Base-by-base conservation (phyloP, 2,113 vertebrate species). In the rat (Rattus norvegicus) region DNA sequence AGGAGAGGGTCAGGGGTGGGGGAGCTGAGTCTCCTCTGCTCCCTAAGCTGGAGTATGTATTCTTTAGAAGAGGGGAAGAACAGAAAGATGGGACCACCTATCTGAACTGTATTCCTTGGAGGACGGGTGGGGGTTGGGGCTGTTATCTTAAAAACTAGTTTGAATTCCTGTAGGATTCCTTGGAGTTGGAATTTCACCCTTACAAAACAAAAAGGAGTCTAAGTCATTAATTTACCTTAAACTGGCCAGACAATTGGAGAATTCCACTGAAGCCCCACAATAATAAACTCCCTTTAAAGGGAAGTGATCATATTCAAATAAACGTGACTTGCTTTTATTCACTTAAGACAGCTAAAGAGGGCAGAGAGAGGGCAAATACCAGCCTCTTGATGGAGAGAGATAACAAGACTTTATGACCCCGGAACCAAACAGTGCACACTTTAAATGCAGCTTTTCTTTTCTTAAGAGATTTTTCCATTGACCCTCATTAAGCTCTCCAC, bases 401-500 rank as follows among this genome's bases (percentile, higher is more conserved):
- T 75, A 96, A 92, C 95, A 95, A 97, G 97, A 95, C 96, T 98
- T 90, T 86, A 72, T 98, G 98, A 98, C 98, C 98, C 89, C 95
- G 77, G 96, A 98, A 98, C 93, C 98, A 97, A 97, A 98, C 98
- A 98, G 97, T 94, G 95, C 96, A 97, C 97, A 88, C 97, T 97
- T 97, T 97, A 98, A 98, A 98, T 98, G 94, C 95, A 97, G 98
- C 97, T 95, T 97, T 95, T 96, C 98, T 94, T 96, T 70, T 94
- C 97, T 93, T 97, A 90, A 88, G 98, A 97, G 98, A 91, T 95
- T 98, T 98, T 97, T 97, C 88, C 97, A 75, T 97, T 97, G 96
- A 97, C 96, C 98, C 95, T 98, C 98, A 98, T 98, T 98, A 98
- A 98, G 92, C 96, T 98, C 94, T 98, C 96, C 36, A 3, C 84